Conservation (phyloP, 2,888 invertebrate species). For the Macrosiphum euphorbiae region DNA sequence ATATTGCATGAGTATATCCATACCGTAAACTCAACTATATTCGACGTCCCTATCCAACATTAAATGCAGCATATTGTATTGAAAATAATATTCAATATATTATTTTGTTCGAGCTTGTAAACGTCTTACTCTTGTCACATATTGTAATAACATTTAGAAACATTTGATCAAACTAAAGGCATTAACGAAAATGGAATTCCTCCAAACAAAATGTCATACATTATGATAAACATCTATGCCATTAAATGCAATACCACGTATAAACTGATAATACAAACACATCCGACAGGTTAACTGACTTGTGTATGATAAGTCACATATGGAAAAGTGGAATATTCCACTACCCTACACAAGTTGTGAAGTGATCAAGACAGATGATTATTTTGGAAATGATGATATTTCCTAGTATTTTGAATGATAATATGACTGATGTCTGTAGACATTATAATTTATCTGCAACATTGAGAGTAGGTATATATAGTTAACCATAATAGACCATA, state of each 20-base stretch:
- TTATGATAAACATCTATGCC: background rate
- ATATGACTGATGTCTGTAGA: background rate
- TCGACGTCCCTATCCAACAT: background rate
- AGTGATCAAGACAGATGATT: background rate
- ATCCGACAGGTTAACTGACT: slow-evolving; percentile 9
- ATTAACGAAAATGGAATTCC: background rate
- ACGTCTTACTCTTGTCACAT: background rate
- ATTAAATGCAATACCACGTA: background rate
- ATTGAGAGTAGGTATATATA: background rate
- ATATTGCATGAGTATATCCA: background rate
- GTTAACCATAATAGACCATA: background rate
- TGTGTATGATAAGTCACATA: background rate
- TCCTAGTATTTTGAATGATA: background rate
- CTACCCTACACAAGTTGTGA: background rate
- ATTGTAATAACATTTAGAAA: background rate
- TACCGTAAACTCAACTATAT: background rate
- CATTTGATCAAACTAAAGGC: background rate
- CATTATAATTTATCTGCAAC: background rate
- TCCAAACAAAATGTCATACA: background rate
- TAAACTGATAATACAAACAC: slow-evolving; percentile 4
- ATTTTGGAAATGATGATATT: background rate
- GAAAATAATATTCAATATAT: background rate
- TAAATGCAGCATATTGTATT: background rate
- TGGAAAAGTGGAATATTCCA: background rate
- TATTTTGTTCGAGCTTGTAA: background rate